Percentiles rank a stretch among this genome's conserved stretches.
Conservation (phyloP, 2,888 invertebrate genomes). For the Drosophila cracens region DNA sequence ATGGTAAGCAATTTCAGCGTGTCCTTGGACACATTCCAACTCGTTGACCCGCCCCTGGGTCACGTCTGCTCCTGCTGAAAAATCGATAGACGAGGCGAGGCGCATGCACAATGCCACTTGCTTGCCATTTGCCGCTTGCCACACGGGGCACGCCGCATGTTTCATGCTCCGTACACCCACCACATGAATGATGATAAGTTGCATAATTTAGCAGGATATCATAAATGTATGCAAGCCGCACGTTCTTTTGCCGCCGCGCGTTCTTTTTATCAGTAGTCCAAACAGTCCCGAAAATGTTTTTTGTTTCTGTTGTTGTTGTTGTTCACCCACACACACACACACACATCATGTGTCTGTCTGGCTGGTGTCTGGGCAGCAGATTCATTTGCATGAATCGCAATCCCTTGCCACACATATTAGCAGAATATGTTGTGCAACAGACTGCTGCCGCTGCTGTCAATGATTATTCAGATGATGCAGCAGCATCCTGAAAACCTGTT, state of each 20-base stretch:
- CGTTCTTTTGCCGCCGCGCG: constrained; percentile 3
- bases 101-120: constrained; percentile 29
- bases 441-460: background rate
- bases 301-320: background rate
- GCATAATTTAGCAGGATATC: constrained; percentile 77
- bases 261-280: constrained; percentile 46
- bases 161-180: constrained; percentile 1
- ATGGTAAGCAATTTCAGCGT: constrained; percentile 51
- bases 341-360: constrained; percentile 13
- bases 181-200: constrained; percentile 68
- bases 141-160: constrained; percentile 2
- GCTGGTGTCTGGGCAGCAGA: constrained; percentile 17
- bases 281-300: constrained; percentile 15
- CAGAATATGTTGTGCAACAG: background rate
- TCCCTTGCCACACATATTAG: constrained; percentile 5
- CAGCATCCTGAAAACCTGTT: constrained; percentile 9
- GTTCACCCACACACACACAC: constrained; percentile 2
- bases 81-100: constrained; percentile 55
- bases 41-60: constrained; percentile 58
- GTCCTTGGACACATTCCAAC: constrained; percentile 66
- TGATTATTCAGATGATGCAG: constrained; percentile 7
- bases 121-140: background rate
- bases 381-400: constrained; percentile 9
- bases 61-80: constrained; percentile 43
- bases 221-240: constrained; percentile 59